Evolutionary conservation across 1,140 invertebrate species (phyloP).

Genomic region (Drosophila bocqueti): DNA sequence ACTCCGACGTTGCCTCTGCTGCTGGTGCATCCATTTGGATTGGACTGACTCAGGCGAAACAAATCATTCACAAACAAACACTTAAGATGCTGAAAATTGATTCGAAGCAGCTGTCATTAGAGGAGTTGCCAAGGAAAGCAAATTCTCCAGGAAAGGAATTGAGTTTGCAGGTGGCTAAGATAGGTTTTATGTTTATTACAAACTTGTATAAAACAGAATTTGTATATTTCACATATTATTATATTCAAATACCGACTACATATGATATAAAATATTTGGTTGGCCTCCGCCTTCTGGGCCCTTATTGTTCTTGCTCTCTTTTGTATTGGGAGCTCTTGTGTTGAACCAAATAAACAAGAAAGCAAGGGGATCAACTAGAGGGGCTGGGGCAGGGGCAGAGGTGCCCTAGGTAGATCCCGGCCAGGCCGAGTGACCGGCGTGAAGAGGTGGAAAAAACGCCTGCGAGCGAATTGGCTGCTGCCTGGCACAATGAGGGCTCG

Average conservation of each 20-base stretch:
- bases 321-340: constrained; percentile 58
- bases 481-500: constrained; percentile 30
- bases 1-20: constrained; percentile 4
- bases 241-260: not conserved
- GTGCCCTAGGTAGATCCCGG: constrained; percentile 27
- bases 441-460: constrained; percentile 45
- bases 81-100: constrained; percentile 26
- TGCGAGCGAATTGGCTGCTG: constrained; percentile 72
- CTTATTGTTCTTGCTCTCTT: constrained; percentile 67
- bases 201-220: no score
- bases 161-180: not conserved
- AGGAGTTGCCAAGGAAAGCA: not conserved
- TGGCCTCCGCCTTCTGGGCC: constrained; percentile 28
- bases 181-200: not conserved
- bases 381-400: constrained; percentile 11
- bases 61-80: constrained; percentile 61
- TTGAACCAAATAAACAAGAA: constrained; percentile 67
- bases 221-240: not conserved
- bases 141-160: not conserved
- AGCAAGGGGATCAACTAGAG: constrained; percentile 14
- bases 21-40: constrained; percentile 17
- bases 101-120: constrained; percentile 28
- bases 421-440: constrained; percentile 30
- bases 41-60: constrained; percentile 15
- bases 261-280: constrained; percentile 54